These are phyloP conservation scores for Eurosta solidaginis DNA, from an alignment of 1,140 invertebrate species.

Conservation along the genomic window DNA sequence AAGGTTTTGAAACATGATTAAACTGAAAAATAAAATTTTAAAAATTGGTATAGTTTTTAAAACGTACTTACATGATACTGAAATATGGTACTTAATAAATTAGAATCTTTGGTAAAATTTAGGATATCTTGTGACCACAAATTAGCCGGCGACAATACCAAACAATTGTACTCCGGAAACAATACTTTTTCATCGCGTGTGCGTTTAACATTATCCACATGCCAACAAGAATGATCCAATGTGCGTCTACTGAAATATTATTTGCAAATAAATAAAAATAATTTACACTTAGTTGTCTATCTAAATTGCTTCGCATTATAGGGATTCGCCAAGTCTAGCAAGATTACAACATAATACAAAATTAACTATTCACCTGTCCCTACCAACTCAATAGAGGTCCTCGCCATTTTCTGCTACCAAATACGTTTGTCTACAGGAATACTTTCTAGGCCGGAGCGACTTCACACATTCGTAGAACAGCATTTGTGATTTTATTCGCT, in stretches of 20 bases:
- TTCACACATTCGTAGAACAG: too few relatives aligned
- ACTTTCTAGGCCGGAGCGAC: too few relatives aligned
- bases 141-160: slow-evolving; percentile 91
- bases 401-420: too few relatives aligned
- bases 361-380: too few relatives aligned
- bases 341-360: too few relatives aligned
- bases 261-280: slow-evolving; percentile 35
- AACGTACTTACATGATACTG: slow-evolving; percentile 73
- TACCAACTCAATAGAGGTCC: too few relatives aligned
- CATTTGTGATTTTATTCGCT: too few relatives aligned
- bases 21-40: neutral
- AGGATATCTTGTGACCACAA: slow-evolving; percentile 86
- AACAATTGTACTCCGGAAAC: slow-evolving; percentile 88
- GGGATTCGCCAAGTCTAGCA: neutral
- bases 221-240: slow-evolving; percentile 82
- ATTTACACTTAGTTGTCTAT: neutral
- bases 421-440: too few relatives aligned
- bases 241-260: slow-evolving; percentile 66
- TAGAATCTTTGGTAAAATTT: slow-evolving; percentile 75
- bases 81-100: slow-evolving; percentile 80
- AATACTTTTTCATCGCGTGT: slow-evolving; percentile 63
- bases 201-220: slow-evolving; percentile 79
- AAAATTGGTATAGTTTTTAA: neutral
- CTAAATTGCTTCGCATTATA: slow-evolving; percentile 24
- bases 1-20: too few relatives aligned